These are phyloP conservation scores for Parotocinclus haroldoi DNA, from an alignment of 2,797 vertebrate genomes.

Conservation along the genomic window DNA sequence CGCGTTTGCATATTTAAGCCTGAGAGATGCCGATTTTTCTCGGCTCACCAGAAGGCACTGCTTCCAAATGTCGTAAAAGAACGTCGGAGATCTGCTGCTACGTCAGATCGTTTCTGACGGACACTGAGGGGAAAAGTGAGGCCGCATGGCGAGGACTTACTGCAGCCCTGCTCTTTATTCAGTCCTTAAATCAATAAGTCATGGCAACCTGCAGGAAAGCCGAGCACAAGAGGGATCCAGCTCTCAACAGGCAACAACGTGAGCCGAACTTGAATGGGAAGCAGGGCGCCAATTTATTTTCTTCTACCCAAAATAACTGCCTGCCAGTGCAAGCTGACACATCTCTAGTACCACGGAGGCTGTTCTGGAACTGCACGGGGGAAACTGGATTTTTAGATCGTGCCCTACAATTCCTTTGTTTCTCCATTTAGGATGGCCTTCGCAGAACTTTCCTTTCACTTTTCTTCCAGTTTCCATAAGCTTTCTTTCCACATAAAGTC, in stretches of 20 bases:
- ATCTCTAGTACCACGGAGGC: not conserved
- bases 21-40: not conserved
- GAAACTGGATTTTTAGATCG: too few species aligned
- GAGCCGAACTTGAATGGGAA: constrained; percentile 8
- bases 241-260: constrained; percentile 3
- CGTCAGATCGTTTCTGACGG: too few species aligned
- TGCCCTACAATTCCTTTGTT: too few species aligned
- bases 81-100: not conserved
- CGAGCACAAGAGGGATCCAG: constrained; percentile 13
- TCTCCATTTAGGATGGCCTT: too few species aligned
- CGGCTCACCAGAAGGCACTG: not conserved
- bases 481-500: too few species aligned
- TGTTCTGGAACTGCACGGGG: too few species aligned
- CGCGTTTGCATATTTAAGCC: not conserved
- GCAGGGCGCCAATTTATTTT: not conserved
- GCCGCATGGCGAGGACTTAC: not conserved
- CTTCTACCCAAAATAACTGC: constrained; percentile 12
- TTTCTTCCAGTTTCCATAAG: too few species aligned
- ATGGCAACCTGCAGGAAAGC: constrained; percentile 12
- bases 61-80: not conserved
- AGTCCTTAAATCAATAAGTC: constrained; percentile 25
- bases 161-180: constrained; percentile 16
- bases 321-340: not conserved
- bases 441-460: too few species aligned
- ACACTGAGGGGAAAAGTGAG: not conserved